Conservation (phyloP, 2,888 invertebrate species). For the Allygus modestus region DNA sequence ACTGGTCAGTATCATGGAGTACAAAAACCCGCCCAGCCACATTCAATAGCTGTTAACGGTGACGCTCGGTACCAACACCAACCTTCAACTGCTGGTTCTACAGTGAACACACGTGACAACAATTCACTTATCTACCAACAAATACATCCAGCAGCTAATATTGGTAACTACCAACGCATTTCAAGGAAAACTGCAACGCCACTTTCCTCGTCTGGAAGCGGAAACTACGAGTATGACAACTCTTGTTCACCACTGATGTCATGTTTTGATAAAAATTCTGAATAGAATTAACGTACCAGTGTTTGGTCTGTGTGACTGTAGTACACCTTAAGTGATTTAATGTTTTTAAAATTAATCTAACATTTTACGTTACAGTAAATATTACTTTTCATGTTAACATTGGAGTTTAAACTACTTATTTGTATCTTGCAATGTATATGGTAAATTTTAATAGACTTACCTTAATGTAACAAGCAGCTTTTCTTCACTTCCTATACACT, state of each 20-base stretch:
- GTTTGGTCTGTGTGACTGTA: not conserved
- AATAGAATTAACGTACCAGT: conserved; percentile 1
- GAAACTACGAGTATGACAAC: not conserved
- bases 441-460: conserved; percentile 37
- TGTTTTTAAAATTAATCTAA: not conserved
- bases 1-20: not conserved
- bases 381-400: conserved; percentile 32
- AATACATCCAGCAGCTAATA: not conserved
- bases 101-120: not conserved
- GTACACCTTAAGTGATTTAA: not conserved
- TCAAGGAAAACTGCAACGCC: not conserved
- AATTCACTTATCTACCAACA: too few relatives aligned
- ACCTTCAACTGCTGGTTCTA: not conserved
- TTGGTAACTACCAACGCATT: not conserved
- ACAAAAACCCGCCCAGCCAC: conserved; percentile 10
- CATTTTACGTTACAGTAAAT: too few relatives aligned
- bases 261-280: conserved; percentile 23
- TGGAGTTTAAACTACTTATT: not conserved
- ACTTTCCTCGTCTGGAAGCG: not conserved
- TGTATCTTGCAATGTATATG: not conserved
- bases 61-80: not conserved
- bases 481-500: conserved; percentile 54
- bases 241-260: not conserved
- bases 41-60: not conserved
- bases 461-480: conserved; percentile 55